Conservation (phyloP, 2,888 invertebrate species). For the Phengaris arion region DNA sequence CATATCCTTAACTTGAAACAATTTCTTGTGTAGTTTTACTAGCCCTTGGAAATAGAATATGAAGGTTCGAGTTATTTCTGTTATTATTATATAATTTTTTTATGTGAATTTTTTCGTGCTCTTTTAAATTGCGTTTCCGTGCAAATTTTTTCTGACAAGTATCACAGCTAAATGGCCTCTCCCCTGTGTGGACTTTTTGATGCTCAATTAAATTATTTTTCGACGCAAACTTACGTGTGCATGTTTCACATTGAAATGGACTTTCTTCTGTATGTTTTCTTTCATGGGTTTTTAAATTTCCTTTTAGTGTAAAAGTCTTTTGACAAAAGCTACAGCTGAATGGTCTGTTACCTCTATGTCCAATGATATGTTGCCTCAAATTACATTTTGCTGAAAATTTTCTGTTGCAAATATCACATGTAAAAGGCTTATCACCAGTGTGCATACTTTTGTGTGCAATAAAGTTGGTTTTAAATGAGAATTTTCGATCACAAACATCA, state of each 20-base stretch:
- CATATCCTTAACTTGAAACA: not conserved
- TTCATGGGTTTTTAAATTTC: slow-evolving; percentile 11
- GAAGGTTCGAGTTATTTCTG: not conserved
- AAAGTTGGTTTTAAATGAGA: slow-evolving; percentile 19
- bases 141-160: slow-evolving; percentile 10
- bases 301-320: slow-evolving; percentile 6
- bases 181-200: slow-evolving; percentile 22
- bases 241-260: slow-evolving; percentile 2
- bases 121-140: slow-evolving; percentile 24
- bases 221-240: not conserved
- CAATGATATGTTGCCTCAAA: slow-evolving; percentile 18
- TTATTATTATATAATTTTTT: not conserved
- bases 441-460: slow-evolving; percentile 19
- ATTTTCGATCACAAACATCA: slow-evolving; percentile 20
- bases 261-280: slow-evolving; percentile 20
- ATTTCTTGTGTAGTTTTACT: not conserved
- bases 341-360: slow-evolving; percentile 11
- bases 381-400: slow-evolving; percentile 21
- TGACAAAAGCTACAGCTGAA: slow-evolving; percentile 8
- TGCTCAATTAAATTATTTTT: slow-evolving; percentile 19
- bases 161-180: not conserved
- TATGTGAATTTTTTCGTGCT: slow-evolving; percentile 15
- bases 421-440: slow-evolving; percentile 9
- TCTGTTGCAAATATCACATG: slow-evolving; percentile 26
- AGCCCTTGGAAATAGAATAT: slow-evolving; percentile 1